Conservation (phyloP, 2,113 vertebrate genomes). For the Dendrocopos noguchii region DNA sequence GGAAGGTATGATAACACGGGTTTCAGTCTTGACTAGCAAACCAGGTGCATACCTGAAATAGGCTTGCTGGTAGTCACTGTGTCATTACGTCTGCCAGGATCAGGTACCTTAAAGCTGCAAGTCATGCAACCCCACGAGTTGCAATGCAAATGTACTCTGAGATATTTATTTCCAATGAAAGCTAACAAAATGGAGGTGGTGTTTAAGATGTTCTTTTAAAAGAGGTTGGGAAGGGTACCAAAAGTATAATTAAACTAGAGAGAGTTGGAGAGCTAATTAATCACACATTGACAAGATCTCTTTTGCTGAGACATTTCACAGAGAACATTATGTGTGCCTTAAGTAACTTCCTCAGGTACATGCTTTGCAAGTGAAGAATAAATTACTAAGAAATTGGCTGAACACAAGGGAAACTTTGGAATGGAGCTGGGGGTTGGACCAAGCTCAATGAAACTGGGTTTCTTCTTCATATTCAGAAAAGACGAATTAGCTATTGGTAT, state of each 20-base stretch:
- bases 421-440: not conserved
- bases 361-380: not conserved
- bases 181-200: not conserved
- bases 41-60: not conserved
- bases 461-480: not conserved
- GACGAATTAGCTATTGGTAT: not conserved
- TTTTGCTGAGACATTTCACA: conserved; percentile 25
- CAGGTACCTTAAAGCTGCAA: not conserved
- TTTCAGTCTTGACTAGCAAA: not conserved
- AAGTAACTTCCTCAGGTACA: conserved; percentile 21
- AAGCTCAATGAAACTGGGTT: not conserved
- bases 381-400: not conserved
- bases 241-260: conserved; percentile 41
- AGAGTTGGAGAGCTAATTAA: conserved; percentile 38
- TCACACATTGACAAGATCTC: conserved; percentile 23
- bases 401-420: not conserved
- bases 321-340: not conserved
- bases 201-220: not conserved
- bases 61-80: not conserved
- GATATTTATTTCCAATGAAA: not conserved
- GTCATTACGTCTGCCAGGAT: not conserved
- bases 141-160: not conserved
- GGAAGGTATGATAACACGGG: not conserved
- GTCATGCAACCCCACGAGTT: not conserved
- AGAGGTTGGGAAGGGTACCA: conserved; percentile 6